Evolutionary conservation across 2,888 invertebrate species (phyloP).

Genomic region (Hedychridium roseum): DNA sequence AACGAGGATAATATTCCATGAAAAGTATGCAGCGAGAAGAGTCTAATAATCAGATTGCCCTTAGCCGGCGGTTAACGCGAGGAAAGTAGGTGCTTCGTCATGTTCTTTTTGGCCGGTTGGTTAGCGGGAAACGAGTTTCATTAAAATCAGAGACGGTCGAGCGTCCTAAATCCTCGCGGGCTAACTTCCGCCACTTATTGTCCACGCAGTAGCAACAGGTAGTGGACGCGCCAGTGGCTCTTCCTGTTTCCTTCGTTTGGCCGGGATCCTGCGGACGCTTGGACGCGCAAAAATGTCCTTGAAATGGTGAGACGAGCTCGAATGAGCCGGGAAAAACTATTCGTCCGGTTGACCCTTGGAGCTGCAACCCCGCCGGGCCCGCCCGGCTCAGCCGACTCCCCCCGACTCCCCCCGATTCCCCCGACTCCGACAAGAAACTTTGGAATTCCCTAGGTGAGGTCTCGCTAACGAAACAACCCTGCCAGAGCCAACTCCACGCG

Average conservation of each 20-base stretch:
- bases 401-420: no score
- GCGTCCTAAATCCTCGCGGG: conserved; percentile 22
- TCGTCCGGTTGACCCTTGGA: no score
- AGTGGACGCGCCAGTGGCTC: conserved; percentile 24
- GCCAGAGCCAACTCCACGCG: no score
- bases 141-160: conserved; percentile 23
- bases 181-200: conserved; percentile 30
- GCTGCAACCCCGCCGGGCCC: no score
- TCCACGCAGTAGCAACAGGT: conserved; percentile 39
- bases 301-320: conserved; percentile 23
- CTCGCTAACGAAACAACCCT: conserved; percentile 12
- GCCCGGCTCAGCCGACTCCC: no score
- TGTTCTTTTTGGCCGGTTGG: no score
- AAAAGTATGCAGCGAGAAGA: no score
- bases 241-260: conserved; percentile 32
- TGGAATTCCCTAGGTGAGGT: conserved; percentile 12
- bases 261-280: conserved; percentile 27
- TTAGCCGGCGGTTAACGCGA: no score
- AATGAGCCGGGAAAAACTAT: no score
- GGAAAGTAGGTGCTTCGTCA: no score
- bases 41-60: no score
- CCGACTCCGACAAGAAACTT: conserved; percentile 13
- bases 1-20: no score
- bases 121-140: conserved; percentile 17
- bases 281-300: conserved; percentile 30